Evolutionary conservation across 1,140 invertebrate species (phyloP).

Genomic region (Zaprionus ghesquierei): DNA sequence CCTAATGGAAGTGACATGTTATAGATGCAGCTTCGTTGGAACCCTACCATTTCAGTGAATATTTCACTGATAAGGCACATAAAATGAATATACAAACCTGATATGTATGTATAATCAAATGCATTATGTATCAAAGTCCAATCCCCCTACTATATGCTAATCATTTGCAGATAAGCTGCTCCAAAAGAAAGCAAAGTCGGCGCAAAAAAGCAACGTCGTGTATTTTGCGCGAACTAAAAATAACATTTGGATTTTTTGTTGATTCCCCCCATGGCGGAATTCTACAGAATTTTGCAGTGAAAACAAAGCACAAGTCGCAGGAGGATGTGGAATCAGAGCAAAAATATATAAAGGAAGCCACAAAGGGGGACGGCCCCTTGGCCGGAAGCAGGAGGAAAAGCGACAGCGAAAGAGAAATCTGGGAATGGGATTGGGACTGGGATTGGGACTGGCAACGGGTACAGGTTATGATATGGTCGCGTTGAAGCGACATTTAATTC

Average conservation of each 20-base stretch:
- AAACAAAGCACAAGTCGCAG: constrained; percentile 43
- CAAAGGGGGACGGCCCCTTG: neutral
- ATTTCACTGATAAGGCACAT: no score
- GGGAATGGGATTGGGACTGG: constrained; percentile 25
- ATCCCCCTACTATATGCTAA: neutral
- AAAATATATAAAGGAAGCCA: constrained; percentile 9
- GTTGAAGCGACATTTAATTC: constrained; percentile 25
- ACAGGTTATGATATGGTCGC: constrained; percentile 37
- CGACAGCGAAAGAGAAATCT: constrained; percentile 65
- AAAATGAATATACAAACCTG: neutral
- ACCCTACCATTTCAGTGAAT: no score
- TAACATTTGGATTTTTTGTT: constrained; percentile 40
- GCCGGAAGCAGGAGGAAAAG: constrained; percentile 5
- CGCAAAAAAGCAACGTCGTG: neutral
- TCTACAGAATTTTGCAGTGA: constrained; percentile 48
- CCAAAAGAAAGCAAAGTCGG: neutral
- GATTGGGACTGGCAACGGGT: constrained; percentile 10
- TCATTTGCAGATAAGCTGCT: neutral
- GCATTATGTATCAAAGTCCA: no score
- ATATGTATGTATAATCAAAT: neutral
- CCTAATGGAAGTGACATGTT: constrained; percentile 18
- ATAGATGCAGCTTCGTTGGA: neutral
- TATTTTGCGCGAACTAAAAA: constrained; percentile 65
- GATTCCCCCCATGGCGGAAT: constrained; percentile 37
- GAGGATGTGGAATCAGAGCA: constrained; percentile 31